Conservation (phyloP, 2,888 invertebrate species). For the Agonopterix alstromeriana region DNA sequence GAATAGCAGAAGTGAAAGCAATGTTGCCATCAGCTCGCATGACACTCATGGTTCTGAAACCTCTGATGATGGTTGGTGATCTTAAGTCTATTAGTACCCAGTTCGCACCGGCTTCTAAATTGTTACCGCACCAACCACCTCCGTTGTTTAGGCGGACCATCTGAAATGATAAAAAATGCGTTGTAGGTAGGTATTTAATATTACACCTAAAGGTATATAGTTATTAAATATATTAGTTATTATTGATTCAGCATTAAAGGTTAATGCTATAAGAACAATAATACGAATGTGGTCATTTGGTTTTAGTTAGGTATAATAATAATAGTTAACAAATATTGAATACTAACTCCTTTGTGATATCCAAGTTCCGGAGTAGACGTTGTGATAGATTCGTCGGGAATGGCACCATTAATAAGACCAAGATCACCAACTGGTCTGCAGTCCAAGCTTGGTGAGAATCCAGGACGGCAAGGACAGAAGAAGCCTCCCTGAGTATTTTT, state of each 20-base stretch:
- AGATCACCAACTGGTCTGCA: constrained; percentile 94
- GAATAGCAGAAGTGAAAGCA: constrained; percentile 93
- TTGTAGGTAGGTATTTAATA: not conserved
- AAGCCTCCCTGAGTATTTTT: constrained; percentile 92
- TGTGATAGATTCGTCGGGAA: constrained; percentile 92
- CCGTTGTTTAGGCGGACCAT: constrained; percentile 89
- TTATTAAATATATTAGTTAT: not conserved
- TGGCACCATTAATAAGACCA: constrained; percentile 90
- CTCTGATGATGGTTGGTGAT: constrained; percentile 91
- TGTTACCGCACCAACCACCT: constrained; percentile 93
- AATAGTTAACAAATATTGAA: not conserved
- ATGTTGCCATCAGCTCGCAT: constrained; percentile 87
- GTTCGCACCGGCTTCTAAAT: constrained; percentile 89
- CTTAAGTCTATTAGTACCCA: constrained; percentile 92
- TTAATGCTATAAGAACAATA: not conserved
- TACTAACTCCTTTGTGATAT: constrained; percentile 85
- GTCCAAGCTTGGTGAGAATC: constrained; percentile 90
- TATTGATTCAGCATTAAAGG: not conserved
- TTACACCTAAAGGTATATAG: not conserved
- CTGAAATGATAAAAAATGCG: constrained; percentile 49
- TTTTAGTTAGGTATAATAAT: too few species aligned
- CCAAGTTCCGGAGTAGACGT: constrained; percentile 90
- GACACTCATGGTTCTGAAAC: constrained; percentile 94
- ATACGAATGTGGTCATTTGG: not conserved
- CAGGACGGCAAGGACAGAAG: constrained; percentile 90